Evolutionary conservation across 2,797 vertebrate genomes (phyloP), one percentile per base, ranked within the genome.

Genomic region (Lutjanus campechanus): DNA sequence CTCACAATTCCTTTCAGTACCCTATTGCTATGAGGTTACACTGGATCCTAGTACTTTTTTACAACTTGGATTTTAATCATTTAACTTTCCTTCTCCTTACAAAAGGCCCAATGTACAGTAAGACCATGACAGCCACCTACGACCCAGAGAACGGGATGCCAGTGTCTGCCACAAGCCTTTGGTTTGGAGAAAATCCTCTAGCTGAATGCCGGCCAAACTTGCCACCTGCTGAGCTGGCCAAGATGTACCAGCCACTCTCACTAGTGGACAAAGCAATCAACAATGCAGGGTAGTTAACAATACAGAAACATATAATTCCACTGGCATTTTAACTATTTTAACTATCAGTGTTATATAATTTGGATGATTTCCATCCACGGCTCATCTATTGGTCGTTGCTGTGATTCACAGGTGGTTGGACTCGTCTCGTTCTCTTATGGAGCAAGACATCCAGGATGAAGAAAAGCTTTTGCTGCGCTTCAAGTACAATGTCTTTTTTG

Each of bases 401-500:
- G 0, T 76, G 69, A 76, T 69, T 86, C 63, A 10, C 93, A 99
- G 98, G 69, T 99, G 98, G 98, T 85, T 99, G 85, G 97, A 99
- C 90, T 99, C 98, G 0, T 99, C 98, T 0, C 96, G 96, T 54
- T 99, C 98, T 0, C 96, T 99, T 5, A 99, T 99, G 98, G 98
- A 99, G 83, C 98, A 99, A 91, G 97, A 95, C 17, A 90, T 99
- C 74, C 95, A 94, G 77, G 96, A 98, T 40, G 96, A 98, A 0
- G 97, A 99, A 63, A 96, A 96, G 77, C 94, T 99, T 63, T 84
- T 97, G 76, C 89, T 99, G 47, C 97, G 98, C 79, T 99, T 98
- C 91, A 99, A 99, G 93, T 99, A 99, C 94, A 98, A 98, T 67
- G 95, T 96, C 85, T 99, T 99, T 94, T 99, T 99, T 91, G 98